Evolutionary conservation across 2,113 vertebrate species (phyloP).

Genomic region (Erythrolamprus reginae): DNA sequence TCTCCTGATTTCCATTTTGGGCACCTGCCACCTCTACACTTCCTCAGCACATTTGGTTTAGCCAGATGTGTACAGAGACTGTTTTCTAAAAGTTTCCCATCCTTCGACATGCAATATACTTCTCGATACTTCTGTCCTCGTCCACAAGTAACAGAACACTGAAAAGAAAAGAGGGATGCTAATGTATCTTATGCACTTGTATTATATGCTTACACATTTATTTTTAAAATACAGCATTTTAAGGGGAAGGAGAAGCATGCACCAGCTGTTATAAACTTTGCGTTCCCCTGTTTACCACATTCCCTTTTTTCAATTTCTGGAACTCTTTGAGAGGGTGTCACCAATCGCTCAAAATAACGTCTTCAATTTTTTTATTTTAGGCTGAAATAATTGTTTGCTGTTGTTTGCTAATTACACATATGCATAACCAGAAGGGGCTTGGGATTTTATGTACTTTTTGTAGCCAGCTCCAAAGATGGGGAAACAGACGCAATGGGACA

Average conservation of each 20-base stretch:
- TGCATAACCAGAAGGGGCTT: conserved; percentile 43
- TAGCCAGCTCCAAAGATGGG: conserved; percentile 50
- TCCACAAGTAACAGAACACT: conserved; percentile 93
- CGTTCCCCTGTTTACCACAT: neutral
- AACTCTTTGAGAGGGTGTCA: neutral
- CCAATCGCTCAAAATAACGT: neutral
- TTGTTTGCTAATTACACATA: conserved; percentile 13
- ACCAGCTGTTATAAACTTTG: neutral
- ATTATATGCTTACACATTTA: neutral
- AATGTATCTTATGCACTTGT: conserved; percentile 51
- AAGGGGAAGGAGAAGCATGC: conserved; percentile 11
- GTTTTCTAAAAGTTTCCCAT: conserved; percentile 78
- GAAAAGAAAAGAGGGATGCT: conserved; percentile 72
- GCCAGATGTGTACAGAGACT: conserved; percentile 83
- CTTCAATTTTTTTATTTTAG: neutral
- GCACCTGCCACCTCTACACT: conserved; percentile 86
- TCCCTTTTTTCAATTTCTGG: neutral
- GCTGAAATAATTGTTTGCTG: neutral
- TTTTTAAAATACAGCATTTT: conserved; percentile 17
- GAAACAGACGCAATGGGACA: conserved; percentile 49
- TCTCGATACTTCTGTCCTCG: conserved; percentile 85
- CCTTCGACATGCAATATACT: conserved; percentile 85
- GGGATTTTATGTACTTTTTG: conserved; percentile 49
- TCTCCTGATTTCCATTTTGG: conserved; percentile 88
- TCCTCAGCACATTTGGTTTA: conserved; percentile 82